phyloP scores from a whole-genome alignment of 2,113 vertebrate genomes.

The Lethenteron camtschaticum region DNA sequence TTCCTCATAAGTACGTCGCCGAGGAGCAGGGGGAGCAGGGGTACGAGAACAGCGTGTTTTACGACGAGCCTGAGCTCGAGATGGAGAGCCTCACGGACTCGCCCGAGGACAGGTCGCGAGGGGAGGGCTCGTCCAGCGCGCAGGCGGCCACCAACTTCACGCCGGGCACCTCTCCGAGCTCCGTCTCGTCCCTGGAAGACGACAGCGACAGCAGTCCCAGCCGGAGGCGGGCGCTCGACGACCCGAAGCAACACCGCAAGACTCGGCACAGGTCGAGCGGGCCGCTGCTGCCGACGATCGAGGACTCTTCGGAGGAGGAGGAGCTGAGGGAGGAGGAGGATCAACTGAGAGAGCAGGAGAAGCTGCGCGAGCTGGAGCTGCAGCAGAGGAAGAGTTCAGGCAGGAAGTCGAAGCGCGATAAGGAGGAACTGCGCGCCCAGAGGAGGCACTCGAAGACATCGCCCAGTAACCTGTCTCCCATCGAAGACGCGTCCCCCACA shows the following conservation, averaged over 20 bases:
- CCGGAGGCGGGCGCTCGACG: constrained; percentile 45
- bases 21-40: constrained; percentile 28
- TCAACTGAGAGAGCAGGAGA: constrained; percentile 69
- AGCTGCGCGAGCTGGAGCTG: constrained; percentile 46
- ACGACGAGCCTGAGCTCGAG: constrained; percentile 61
- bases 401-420: constrained; percentile 87
- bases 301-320: constrained; percentile 88
- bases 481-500: constrained; percentile 44
- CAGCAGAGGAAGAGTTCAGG: constrained; percentile 47
- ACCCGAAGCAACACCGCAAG: constrained; percentile 67
- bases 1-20: constrained; percentile 27
- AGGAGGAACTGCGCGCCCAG: constrained; percentile 75
- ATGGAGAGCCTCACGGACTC: constrained; percentile 85
- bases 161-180: constrained; percentile 74
- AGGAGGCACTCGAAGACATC: constrained; percentile 61
- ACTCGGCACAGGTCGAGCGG: constrained; percentile 55
- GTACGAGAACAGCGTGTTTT: constrained; percentile 32
- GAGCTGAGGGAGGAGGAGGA: constrained; percentile 69
- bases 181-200: constrained; percentile 81
- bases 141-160: constrained; percentile 65
- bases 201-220: constrained; percentile 87
- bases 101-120: constrained; percentile 70
- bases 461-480: constrained; percentile 58
- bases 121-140: constrained; percentile 77
- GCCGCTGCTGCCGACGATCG: constrained; percentile 58